Conservation (phyloP, 2,113 vertebrate genomes). For the Mormyrus lacerda region DNA sequence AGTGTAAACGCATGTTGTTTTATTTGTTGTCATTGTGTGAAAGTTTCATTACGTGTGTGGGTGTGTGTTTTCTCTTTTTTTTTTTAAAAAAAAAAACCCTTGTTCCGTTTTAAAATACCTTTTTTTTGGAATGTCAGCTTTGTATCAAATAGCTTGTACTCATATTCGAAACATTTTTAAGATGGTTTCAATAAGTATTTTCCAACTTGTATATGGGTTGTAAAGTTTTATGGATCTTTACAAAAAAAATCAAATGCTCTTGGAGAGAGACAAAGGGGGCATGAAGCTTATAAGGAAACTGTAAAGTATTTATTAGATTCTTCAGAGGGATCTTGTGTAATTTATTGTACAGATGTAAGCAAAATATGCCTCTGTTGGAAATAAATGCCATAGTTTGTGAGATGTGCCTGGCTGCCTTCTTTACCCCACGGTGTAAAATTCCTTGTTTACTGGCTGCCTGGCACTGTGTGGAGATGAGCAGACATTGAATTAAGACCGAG, state of each 20-base stretch:
- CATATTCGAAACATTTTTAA: slow-evolving; percentile 48
- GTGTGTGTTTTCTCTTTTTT: not conserved
- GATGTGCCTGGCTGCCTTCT: slow-evolving; percentile 43
- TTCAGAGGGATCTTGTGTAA: slow-evolving; percentile 93
- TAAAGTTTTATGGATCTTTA: slow-evolving; percentile 81
- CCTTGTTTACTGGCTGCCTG: not conserved
- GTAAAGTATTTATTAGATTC: slow-evolving; percentile 97
- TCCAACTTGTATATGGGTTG: slow-evolving; percentile 75
- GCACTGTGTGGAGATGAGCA: not conserved
- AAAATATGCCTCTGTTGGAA: slow-evolving; percentile 85
- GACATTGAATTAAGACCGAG: not conserved
- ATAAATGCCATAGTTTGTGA: slow-evolving; percentile 99
- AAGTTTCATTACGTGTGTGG: slow-evolving; percentile 31
- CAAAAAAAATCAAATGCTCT: slow-evolving; percentile 41
- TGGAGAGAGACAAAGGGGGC: slow-evolving; percentile 62
- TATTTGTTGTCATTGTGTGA: slow-evolving; percentile 16
- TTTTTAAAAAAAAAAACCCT: no score
- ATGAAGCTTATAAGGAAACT: slow-evolving; percentile 81
- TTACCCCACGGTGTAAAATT: not conserved
- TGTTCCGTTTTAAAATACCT: slow-evolving; percentile 20
- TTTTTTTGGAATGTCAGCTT: slow-evolving; percentile 62
- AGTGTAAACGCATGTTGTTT: slow-evolving; percentile 69
- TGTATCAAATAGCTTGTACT: slow-evolving; percentile 52
- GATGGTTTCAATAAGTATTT: slow-evolving; percentile 50
- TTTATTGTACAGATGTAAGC: slow-evolving; percentile 99